These are phyloP conservation scores for Coturnix japonica DNA, from an alignment of 2,113 vertebrate genomes.

Conservation along the genomic window DNA sequence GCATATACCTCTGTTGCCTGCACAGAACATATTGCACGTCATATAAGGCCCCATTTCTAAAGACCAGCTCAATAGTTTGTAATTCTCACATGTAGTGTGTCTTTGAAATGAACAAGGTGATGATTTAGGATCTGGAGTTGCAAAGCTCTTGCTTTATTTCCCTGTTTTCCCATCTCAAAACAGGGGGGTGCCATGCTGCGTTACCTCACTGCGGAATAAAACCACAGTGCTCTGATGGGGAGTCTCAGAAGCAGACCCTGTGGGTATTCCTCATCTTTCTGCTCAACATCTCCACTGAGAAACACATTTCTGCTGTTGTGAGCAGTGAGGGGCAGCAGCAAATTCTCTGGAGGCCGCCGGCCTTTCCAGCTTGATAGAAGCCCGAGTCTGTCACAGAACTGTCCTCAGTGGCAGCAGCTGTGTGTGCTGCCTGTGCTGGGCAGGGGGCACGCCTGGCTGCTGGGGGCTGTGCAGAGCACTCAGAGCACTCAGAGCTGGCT, in stretches of 20 bases:
- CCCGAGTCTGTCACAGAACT: not conserved
- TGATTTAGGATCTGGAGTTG: not conserved
- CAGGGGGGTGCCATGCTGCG: not conserved
- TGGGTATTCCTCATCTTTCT: not conserved
- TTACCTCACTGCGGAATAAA: not conserved
- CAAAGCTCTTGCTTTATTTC: not conserved
- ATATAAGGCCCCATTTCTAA: rapidly evolving
- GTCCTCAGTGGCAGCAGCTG: too few species aligned
- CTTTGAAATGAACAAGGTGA: not conserved
- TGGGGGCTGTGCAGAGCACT: too few species aligned
- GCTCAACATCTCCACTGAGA: not conserved
- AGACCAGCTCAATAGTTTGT: not conserved
- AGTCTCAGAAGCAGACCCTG: not conserved
- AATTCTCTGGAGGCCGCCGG: not conserved
- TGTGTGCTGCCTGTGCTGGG: too few species aligned
- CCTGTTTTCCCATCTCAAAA: not conserved
- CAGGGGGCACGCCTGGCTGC: too few species aligned
- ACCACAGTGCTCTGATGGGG: not conserved
- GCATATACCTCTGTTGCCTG: rapidly evolving
- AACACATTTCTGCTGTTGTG: not conserved
- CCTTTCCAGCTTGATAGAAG: not conserved
- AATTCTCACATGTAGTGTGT: not conserved
- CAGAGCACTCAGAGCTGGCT: too few species aligned
- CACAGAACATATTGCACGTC: not conserved
- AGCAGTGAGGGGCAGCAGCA: not conserved